phyloP scores from a whole-genome alignment of 1,140 invertebrate species.

The Trichonephila inaurata region DNA sequence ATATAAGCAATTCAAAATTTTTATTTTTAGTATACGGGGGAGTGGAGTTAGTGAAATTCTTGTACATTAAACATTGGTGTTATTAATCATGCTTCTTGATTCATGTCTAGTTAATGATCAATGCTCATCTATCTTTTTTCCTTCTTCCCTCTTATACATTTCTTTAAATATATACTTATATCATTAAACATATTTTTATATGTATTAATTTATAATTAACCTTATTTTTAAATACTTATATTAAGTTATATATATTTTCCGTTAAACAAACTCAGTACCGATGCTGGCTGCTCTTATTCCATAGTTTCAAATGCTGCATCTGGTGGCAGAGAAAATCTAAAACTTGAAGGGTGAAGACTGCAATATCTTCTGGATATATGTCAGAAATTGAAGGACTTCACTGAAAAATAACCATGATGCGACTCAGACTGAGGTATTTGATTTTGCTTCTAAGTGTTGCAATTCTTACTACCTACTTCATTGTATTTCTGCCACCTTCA shows the following conservation, averaged over 20 bases:
- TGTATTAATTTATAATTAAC: neutral
- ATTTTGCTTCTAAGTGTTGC: constrained; percentile 76
- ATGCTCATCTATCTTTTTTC: neutral
- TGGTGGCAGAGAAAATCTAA: constrained; percentile 37
- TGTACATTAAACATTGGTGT: too few species aligned
- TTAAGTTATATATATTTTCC: neutral
- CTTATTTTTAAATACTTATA: neutral
- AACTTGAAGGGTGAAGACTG: constrained; percentile 63
- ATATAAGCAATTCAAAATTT: too few species aligned
- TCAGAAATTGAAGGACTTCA: constrained; percentile 34
- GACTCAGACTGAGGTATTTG: constrained; percentile 74
- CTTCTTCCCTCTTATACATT: neutral
- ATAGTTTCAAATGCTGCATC: constrained; percentile 62
- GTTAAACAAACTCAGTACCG: constrained; percentile 17
- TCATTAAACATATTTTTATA: neutral
- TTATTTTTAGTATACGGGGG: too few species aligned
- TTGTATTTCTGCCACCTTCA: constrained; percentile 61
- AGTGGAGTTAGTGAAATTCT: too few species aligned
- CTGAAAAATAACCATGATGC: constrained; percentile 50
- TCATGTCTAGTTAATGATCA: too few species aligned
- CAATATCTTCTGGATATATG: constrained; percentile 45
- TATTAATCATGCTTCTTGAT: too few species aligned
- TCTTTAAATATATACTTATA: neutral
- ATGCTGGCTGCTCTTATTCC: constrained; percentile 71
- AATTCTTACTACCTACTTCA: constrained; percentile 44